Conservation (phyloP, 2,113 vertebrate species). For the Sylvilagus bachmani region DNA sequence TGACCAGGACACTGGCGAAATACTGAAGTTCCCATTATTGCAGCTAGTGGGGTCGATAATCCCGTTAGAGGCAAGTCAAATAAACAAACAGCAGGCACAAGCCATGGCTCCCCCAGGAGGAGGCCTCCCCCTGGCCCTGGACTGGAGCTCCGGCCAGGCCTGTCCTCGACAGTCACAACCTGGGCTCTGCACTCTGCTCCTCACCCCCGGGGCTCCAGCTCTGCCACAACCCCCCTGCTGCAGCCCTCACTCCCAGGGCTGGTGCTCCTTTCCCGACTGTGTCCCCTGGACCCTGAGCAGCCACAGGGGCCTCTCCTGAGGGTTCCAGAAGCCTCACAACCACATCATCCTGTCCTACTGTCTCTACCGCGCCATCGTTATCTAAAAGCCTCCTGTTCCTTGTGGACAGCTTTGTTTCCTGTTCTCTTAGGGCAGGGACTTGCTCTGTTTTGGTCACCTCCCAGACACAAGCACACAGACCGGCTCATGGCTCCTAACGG, state of each 20-base stretch:
- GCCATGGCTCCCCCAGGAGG: background rate
- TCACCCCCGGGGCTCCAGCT: background rate
- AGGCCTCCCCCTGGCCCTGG: background rate
- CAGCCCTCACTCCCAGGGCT: background rate
- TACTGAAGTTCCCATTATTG: slow-evolving; percentile 41
- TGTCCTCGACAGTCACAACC: background rate
- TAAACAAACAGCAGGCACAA: slow-evolving; percentile 67
- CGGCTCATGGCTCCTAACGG: background rate
- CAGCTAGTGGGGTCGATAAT: slow-evolving; percentile 49
- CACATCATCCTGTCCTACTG: background rate
- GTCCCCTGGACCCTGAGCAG: background rate
- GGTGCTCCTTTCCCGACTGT: background rate
- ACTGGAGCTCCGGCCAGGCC: background rate
- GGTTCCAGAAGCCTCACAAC: background rate
- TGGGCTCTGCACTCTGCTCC: background rate
- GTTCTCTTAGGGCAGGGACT: background rate
- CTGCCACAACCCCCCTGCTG: background rate
- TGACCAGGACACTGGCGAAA: slow-evolving; percentile 23
- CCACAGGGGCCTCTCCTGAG: background rate
- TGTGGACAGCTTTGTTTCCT: slow-evolving; percentile 33
- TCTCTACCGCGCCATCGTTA: background rate
- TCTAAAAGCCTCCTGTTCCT: background rate
- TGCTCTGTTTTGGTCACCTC: background rate
- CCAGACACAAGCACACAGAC: background rate
- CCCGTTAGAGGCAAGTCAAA: slow-evolving; percentile 61